Percentiles rank a stretch among this genome's conserved stretches.
These are phyloP conservation scores for Actinernus sp. DNA, from an alignment of 92 coral and sea anemone species.

Conservation along the genomic window DNA sequence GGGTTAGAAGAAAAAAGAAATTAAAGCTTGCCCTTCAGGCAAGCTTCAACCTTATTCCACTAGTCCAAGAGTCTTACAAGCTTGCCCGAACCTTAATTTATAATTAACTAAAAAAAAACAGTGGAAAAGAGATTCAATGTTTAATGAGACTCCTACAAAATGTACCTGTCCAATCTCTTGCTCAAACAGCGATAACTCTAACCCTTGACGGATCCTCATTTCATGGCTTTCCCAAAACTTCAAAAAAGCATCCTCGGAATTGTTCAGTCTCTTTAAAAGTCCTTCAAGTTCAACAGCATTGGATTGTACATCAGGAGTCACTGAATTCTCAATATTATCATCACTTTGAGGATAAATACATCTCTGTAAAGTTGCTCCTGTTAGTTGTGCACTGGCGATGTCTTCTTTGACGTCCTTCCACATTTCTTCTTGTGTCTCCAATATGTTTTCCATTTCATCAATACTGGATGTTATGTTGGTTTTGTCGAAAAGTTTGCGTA, in stretches of 20 bases:
- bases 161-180: slow-evolving; percentile 81
- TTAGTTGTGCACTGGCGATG: slow-evolving; percentile 78
- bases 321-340: slow-evolving; percentile 33
- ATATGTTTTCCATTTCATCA: slow-evolving; percentile 76
- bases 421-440: slow-evolving; percentile 87
- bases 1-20: too few relatives aligned
- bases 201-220: slow-evolving; percentile 70
- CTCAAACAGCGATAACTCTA: slow-evolving; percentile 88
- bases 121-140: not conserved
- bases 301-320: slow-evolving; percentile 77
- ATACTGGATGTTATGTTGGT: slow-evolving; percentile 76
- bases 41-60: too few relatives aligned
- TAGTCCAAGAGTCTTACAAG: too few relatives aligned
- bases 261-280: slow-evolving; percentile 57
- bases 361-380: slow-evolving; percentile 77
- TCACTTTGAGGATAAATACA: slow-evolving; percentile 74
- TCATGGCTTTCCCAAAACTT: slow-evolving; percentile 83
- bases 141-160: not conserved
- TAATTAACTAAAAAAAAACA: too few relatives aligned
- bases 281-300: slow-evolving; percentile 84
- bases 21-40: too few relatives aligned
- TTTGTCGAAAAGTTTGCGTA: slow-evolving; percentile 57
- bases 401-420: slow-evolving; percentile 98
- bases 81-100: too few relatives aligned
- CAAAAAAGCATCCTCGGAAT: slow-evolving; percentile 60